These are phyloP conservation scores for Microtus montanus DNA, from an alignment of 2,113 vertebrate species.

Conservation along the genomic window DNA sequence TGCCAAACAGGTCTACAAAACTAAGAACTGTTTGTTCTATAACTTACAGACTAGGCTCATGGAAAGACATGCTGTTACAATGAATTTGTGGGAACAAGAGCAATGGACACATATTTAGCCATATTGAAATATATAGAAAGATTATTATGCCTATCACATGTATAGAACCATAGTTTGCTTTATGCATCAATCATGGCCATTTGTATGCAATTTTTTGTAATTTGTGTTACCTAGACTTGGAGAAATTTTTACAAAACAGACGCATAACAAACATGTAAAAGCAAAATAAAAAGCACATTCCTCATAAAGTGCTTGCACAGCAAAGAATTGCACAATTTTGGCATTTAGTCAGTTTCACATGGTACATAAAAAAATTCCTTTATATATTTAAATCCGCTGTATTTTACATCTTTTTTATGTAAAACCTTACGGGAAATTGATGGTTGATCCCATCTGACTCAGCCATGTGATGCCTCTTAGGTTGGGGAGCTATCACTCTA, in stretches of 20 bases:
- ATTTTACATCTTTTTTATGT: conserved; percentile 80
- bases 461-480: conserved; percentile 81
- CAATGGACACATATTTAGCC: conserved; percentile 40
- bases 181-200: conserved; percentile 68
- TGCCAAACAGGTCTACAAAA: conserved; percentile 48
- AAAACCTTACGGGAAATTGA: conserved; percentile 83
- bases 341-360: conserved; percentile 79
- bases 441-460: conserved; percentile 83
- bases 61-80: conserved; percentile 44
- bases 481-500: conserved; percentile 79
- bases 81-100: conserved; percentile 46
- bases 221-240: conserved; percentile 75
- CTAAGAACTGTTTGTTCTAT: conserved; percentile 53
- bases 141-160: conserved; percentile 43
- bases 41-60: conserved; percentile 35
- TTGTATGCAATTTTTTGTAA: conserved; percentile 63
- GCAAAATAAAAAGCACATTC: conserved; percentile 82
- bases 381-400: conserved; percentile 79
- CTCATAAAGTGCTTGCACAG: conserved; percentile 83
- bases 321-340: conserved; percentile 83
- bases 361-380: conserved; percentile 75
- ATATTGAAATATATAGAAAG: conserved; percentile 53
- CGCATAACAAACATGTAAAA: conserved; percentile 80
- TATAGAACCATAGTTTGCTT: conserved; percentile 54
- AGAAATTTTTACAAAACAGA: conserved; percentile 76